Conservation (phyloP, 1,140 invertebrate genomes). For the Heliconius congener region DNA sequence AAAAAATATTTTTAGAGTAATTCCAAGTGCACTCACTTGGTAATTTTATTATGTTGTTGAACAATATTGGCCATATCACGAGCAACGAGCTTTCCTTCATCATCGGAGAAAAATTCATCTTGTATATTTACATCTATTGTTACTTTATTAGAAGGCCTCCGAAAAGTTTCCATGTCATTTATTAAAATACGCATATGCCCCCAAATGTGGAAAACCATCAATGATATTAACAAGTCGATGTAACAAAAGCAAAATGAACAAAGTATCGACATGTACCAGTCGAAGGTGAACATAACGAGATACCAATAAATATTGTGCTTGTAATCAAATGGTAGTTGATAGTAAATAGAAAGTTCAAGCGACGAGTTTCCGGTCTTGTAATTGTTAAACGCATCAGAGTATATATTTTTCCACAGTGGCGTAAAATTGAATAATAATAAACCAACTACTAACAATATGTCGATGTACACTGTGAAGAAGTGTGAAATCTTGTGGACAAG, state of each 20-base stretch:
- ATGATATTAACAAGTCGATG: slow-evolving; percentile 41
- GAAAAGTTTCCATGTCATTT: slow-evolving; percentile 40
- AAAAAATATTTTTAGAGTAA: neutral
- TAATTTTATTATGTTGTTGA: slow-evolving; percentile 39
- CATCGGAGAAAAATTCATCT: slow-evolving; percentile 32
- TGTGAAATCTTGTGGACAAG: slow-evolving; percentile 44
- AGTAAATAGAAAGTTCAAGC: slow-evolving; percentile 42
- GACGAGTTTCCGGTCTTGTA: slow-evolving; percentile 33
- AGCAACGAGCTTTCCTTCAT: slow-evolving; percentile 31
- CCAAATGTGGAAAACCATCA: slow-evolving; percentile 47
- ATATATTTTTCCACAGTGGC: slow-evolving; percentile 41
- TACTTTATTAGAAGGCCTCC: slow-evolving; percentile 15
- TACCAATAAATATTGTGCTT: slow-evolving; percentile 35
- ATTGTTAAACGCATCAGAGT: slow-evolving; percentile 31
- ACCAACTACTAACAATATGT: slow-evolving; percentile 26
- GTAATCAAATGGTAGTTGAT: slow-evolving; percentile 42
- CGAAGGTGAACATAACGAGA: slow-evolving; percentile 33
- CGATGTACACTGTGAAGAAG: slow-evolving; percentile 40
- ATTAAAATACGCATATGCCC: slow-evolving; percentile 48
- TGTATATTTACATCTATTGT: neutral
- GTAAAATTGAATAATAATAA: slow-evolving; percentile 35
- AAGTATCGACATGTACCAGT: slow-evolving; percentile 42
- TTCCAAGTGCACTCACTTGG: slow-evolving; percentile 39
- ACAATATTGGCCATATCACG: slow-evolving; percentile 31
- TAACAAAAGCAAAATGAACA: slow-evolving; percentile 34